These are phyloP conservation scores for Sesia apiformis DNA, from an alignment of 2,888 invertebrate genomes.

Conservation along the genomic window DNA sequence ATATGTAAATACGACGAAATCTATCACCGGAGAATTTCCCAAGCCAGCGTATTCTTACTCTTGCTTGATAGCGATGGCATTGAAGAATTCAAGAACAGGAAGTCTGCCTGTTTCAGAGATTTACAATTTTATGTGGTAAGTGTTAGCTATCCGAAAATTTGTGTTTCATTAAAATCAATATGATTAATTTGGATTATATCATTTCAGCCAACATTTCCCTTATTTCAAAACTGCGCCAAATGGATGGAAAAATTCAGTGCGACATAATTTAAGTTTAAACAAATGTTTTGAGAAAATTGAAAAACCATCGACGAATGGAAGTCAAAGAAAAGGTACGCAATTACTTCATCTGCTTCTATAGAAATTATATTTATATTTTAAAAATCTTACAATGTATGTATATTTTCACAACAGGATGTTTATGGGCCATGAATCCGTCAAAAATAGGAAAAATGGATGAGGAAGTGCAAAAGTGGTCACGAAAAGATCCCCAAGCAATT, in stretches of 20 bases:
- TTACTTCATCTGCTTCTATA: neutral
- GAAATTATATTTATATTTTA: conserved; percentile 1
- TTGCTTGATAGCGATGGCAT: conserved; percentile 97
- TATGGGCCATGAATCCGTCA: conserved; percentile 97
- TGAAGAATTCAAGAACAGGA: conserved; percentile 96
- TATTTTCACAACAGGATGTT: conserved; percentile 75
- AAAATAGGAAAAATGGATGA: conserved; percentile 98
- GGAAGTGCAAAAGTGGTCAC: conserved; percentile 97
- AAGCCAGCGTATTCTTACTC: conserved; percentile 99
- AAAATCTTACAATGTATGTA: neutral
- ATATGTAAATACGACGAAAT: conserved; percentile 53
- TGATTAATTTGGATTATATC: neutral
- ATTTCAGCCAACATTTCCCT: conserved; percentile 94
- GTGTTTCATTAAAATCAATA: neutral
- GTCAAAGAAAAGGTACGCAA: conserved; percentile 81
- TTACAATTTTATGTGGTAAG: conserved; percentile 98
- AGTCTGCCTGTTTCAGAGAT: conserved; percentile 98
- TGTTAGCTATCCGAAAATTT: conserved; percentile 12
- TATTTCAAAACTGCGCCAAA: conserved; percentile 98
- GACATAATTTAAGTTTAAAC: conserved; percentile 97
- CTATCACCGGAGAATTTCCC: conserved; percentile 81
- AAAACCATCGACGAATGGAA: conserved; percentile 90
- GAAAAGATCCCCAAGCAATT: conserved; percentile 94
- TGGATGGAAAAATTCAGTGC: conserved; percentile 99
- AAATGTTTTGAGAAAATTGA: conserved; percentile 99